Conservation (phyloP, 2,888 invertebrate genomes). For the Drosophila nigricruria region DNA sequence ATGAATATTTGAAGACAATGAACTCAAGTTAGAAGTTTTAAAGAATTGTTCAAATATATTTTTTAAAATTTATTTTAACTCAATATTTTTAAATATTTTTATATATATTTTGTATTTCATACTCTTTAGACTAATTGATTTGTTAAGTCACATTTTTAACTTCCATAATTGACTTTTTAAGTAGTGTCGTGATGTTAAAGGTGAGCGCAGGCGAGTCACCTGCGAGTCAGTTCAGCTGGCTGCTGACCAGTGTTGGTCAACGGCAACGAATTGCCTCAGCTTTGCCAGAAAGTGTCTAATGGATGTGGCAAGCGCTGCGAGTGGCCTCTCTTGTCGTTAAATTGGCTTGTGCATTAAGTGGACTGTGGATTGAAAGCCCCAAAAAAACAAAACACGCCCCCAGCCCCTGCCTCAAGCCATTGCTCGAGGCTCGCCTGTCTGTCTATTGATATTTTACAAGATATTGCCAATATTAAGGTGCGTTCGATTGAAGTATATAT, state of each 20-base stretch:
- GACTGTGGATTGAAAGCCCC: slow-evolving; percentile 28
- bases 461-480: slow-evolving; percentile 50
- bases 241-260: slow-evolving; percentile 24
- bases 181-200: slow-evolving; percentile 11
- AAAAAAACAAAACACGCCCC: not conserved
- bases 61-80: not conserved
- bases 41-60: no score
- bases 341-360: slow-evolving; percentile 40
- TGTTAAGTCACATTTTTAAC: not conserved
- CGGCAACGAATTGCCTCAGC: slow-evolving; percentile 47
- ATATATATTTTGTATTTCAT: not conserved
- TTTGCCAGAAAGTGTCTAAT: slow-evolving; percentile 58
- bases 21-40: no score
- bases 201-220: slow-evolving; percentile 31
- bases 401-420: not conserved
- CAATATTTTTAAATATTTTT: no score
- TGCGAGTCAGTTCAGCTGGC: slow-evolving; percentile 1
- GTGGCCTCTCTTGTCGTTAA: slow-evolving; percentile 39
- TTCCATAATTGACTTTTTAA: not conserved
- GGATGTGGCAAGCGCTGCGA: slow-evolving; percentile 58
- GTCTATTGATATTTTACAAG: slow-evolving; percentile 59
- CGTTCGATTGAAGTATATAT: slow-evolving; percentile 31
- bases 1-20: not conserved
- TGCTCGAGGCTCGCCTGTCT: slow-evolving; percentile 1
- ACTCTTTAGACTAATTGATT: not conserved